A percentile compares a stretch with the other conserved stretches of the same genome.
phyloP scores from a whole-genome alignment of 1,140 invertebrate species.

The Caligus rogercresseyi region DNA sequence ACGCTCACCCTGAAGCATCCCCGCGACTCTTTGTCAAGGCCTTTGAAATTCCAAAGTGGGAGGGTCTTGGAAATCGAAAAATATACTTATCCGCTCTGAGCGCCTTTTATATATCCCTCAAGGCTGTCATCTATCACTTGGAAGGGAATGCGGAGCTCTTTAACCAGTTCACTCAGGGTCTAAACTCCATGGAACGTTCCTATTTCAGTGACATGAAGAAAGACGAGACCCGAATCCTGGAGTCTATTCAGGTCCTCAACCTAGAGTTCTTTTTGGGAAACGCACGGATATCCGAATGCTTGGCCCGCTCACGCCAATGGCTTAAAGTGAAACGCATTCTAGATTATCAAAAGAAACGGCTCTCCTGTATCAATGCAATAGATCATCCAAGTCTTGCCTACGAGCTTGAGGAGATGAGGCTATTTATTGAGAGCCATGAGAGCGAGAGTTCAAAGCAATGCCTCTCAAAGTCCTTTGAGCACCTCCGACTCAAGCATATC shows the following conservation, averaged over 20 bases:
- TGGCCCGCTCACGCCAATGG: not conserved
- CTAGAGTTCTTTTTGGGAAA: not conserved
- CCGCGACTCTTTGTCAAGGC: not conserved
- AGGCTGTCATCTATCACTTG: not conserved
- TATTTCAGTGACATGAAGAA: not conserved
- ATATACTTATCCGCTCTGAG: not conserved
- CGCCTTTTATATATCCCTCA: not conserved
- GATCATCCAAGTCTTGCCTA: not conserved
- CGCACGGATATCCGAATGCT: not conserved
- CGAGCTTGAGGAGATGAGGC: not conserved
- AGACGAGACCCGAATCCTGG: not conserved
- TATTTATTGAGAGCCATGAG: not conserved
- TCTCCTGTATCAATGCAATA: not conserved
- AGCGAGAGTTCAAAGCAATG: no score
- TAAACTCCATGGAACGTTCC: not conserved
- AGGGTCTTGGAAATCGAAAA: not conserved
- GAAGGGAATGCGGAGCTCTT: not conserved
- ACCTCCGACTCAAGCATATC: not conserved
- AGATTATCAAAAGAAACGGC: not conserved
- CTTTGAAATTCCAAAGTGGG: not conserved
- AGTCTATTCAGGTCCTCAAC: not conserved
- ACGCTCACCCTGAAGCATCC: not conserved
- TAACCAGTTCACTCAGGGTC: not conserved
- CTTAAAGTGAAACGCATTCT: not conserved
- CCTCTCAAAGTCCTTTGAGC: no score